A percentile compares a stretch with the other conserved stretches of the same genome.
These are phyloP conservation scores for Hemiscyllium ocellatum DNA, from an alignment of 2,113 vertebrate species.

Conservation along the genomic window DNA sequence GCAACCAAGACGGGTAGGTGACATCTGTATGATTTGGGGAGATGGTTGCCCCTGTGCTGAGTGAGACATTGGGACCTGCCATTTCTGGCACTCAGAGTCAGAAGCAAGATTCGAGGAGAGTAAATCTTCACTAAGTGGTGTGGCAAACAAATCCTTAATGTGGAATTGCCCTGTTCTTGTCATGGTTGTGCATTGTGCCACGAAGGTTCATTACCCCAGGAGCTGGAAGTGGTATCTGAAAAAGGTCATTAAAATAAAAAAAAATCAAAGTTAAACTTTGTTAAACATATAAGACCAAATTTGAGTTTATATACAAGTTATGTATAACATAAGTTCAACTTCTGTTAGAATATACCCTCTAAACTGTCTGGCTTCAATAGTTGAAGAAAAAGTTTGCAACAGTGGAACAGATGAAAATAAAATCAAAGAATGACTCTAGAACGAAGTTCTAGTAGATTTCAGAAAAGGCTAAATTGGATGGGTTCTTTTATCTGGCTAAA, in stretches of 20 bases:
- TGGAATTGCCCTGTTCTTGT: not conserved
- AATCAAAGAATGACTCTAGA: not conserved
- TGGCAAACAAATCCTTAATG: not conserved
- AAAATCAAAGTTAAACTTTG: not conserved
- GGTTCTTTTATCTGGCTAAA: not conserved
- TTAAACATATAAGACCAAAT: not conserved
- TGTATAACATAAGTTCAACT: too few relatives aligned
- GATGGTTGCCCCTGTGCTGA: too few relatives aligned
- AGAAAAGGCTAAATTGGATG: not conserved
- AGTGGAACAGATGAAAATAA: not conserved
- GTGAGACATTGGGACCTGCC: not conserved
- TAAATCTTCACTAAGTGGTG: not conserved
- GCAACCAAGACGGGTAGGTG: not conserved
- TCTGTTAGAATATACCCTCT: too few relatives aligned
- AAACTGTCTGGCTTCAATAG: not conserved
- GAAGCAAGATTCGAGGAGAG: not conserved
- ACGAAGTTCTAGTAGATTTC: not conserved
- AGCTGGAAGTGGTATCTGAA: not conserved
- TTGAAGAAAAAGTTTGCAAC: not conserved
- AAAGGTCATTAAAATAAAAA: not conserved
- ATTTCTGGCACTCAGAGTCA: not conserved
- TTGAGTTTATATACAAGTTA: too few relatives aligned
- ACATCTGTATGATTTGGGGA: not conserved
- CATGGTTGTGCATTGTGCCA: not conserved
- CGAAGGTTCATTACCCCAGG: not conserved